A percentile compares a stretch with the other conserved stretches of the same genome.
Evolutionary conservation across 2,888 invertebrate species (phyloP).

Genomic region (Zygaena filipendulae): DNA sequence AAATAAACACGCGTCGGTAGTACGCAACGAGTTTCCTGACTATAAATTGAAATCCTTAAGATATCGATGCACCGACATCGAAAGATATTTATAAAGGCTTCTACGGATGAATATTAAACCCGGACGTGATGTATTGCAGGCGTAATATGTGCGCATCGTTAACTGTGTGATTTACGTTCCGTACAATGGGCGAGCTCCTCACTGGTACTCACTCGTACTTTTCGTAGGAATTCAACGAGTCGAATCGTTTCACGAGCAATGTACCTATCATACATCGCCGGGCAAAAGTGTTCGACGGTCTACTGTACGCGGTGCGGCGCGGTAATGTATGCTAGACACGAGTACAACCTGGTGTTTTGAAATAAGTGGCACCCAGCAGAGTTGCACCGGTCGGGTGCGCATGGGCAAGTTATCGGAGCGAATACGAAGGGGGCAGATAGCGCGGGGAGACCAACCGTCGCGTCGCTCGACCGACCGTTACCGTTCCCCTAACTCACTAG

Average conservation of each 20-base stretch:
- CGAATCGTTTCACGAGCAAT: no score
- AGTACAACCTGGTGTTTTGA: slow-evolving; percentile 45
- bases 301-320: slow-evolving; percentile 27
- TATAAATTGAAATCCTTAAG: slow-evolving; percentile 18
- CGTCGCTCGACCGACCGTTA: slow-evolving; percentile 68
- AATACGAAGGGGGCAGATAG: slow-evolving; percentile 68
- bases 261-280: slow-evolving; percentile 52
- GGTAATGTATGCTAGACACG: slow-evolving; percentile 43
- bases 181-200: no score
- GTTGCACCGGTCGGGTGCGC: slow-evolving; percentile 66
- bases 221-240: no score
- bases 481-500: slow-evolving; percentile 59
- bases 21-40: slow-evolving; percentile 16
- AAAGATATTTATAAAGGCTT: slow-evolving; percentile 20
- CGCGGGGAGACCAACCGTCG: slow-evolving; percentile 65
- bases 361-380: slow-evolving; percentile 54
- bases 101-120: slow-evolving; percentile 31
- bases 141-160: slow-evolving; percentile 51
- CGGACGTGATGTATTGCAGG: slow-evolving; percentile 32
- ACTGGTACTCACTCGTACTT: no score
- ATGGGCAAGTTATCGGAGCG: slow-evolving; percentile 68
- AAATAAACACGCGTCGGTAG: slow-evolving; percentile 12
- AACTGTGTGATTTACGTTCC: slow-evolving; percentile 47
- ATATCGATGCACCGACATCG: slow-evolving; percentile 12
- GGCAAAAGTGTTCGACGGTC: slow-evolving; percentile 24